Base-by-base conservation (phyloP, 1,140 invertebrate genomes). In the Physella acuta region DNA sequence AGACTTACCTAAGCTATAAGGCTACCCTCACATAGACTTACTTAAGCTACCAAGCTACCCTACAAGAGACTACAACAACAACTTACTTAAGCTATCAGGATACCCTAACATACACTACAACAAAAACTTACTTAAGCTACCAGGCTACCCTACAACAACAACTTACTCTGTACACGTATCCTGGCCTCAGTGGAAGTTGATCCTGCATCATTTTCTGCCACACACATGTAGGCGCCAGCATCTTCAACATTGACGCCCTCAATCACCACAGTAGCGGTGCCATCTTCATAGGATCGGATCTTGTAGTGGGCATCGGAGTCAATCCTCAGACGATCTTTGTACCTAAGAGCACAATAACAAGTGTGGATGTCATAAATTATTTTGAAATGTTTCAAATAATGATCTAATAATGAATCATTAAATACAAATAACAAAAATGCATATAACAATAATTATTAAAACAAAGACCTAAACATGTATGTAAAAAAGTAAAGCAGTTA, bases 181-280 rank as follows among this genome's bases (percentile, higher is more conserved):
- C 68, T 75, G 30, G 79, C 75, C 71, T 84, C 82, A 26, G 78
- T 78, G 4, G 73, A 68, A 14, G 74, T 72, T n/a, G 78, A 79
- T 0, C 97, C 97, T 84, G 92, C 94, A 84, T 91, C 90, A 90
- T 99, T 99, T 88, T 96, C 94, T 72, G 97, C 97, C 85, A 98
- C 97, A 88, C 96, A 99, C 83, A 95, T 91, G 88, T 98, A 99
- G 86, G 94, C 94, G 67, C 97, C 97, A 76, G 94, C 94, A 84
- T 99, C 97, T 79, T 93, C 92, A 78, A 91, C 91, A 49, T 78
- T 76, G 1, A 77, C 74, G 31, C 78, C 76, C 11, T 74, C 70
- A 53, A 84, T 83, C 26, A 70, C 75, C 60, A 84, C 70, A 8
- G 74, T 70, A 62, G 69, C 73, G 4, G 72, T 60, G 36, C 78